Base-by-base conservation (phyloP, 2,888 invertebrate genomes). In the Drosophila engyochracea region DNA sequence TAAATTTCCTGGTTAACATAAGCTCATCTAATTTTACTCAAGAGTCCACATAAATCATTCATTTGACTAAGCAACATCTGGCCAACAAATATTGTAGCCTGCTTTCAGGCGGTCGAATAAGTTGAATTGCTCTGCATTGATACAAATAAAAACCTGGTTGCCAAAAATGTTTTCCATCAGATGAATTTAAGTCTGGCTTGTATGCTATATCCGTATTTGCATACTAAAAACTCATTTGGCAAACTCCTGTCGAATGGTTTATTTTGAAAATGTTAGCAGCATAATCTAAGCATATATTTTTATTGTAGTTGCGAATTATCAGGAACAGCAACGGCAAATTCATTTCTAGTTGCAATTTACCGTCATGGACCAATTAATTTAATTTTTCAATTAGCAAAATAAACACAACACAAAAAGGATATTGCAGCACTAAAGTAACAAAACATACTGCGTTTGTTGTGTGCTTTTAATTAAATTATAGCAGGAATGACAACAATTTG, bases 321-420 rank as follows among this genome's bases (percentile, higher is more conserved):
- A 59, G 39, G n/a, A 52, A 10, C 25, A 22, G 14, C n/a, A 41
- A n/a, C 19, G 37, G 49, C 62, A 65, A 70, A 70, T 57, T 62
- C 52, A 66, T 57, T 73, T 76, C 63, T 57, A 44, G 58, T 49
- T 59, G 30, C 55, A 62, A 51, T 66, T 59, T 33, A 25, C 19
- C 60, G 49, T 51, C 59, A 57, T 61, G 60, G n/a, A 60, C 16
- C 67, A 66, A 64, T 64, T 83, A 76, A 73, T 74, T 83, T 61
- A 49, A 83, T 82, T 83, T 82, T 82, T 81, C 74, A 82, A 82
- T 82, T 83, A 81, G 83, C 49, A 74, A 77, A 81, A 81, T 71
- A 70, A 81, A 80, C 80, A 81, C 53, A 66, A 35, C 61, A 52
- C 39, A 70, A 22, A 63, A 55, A 54, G 41, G 53, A 71, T 44